These are phyloP conservation scores for Ceratina japonica DNA, from an alignment of 1,140 invertebrate species.

Conservation along the genomic window DNA sequence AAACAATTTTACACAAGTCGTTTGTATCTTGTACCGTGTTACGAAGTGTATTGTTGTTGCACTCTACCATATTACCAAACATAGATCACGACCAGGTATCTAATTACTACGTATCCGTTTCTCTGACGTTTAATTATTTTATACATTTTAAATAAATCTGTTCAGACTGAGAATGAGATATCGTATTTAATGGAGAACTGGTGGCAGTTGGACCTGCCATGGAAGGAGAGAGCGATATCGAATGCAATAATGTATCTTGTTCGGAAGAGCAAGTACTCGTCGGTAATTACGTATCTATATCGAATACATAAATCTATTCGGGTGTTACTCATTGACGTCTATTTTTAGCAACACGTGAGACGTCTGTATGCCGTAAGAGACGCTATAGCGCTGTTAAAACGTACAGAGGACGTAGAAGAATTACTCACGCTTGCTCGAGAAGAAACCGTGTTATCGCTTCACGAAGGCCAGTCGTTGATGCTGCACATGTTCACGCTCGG, in stretches of 20 bases:
- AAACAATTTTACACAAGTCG: constrained; percentile 37
- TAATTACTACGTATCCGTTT: background rate
- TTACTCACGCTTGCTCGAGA: constrained; percentile 50
- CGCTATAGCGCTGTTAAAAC: constrained; percentile 50
- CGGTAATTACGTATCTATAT: constrained; percentile 46
- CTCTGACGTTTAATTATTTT: background rate
- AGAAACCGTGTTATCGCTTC: constrained; percentile 46
- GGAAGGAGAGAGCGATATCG: constrained; percentile 49
- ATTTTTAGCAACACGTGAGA: constrained; percentile 57
- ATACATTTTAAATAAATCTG: constrained; percentile 7
- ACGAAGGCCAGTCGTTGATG: constrained; percentile 57
- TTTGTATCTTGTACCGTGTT: constrained; percentile 48
- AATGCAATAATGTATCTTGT: constrained; percentile 58
- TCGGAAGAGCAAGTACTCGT: constrained; percentile 45
- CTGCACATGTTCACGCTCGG: constrained; percentile 54
- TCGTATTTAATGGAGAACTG: constrained; percentile 59
- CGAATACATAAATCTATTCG: background rate
- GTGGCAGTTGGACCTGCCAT: constrained; percentile 52
- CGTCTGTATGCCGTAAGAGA: constrained; percentile 55
- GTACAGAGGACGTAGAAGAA: constrained; percentile 44
- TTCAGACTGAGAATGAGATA: constrained; percentile 53
- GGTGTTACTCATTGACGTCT: background rate
- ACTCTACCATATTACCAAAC: constrained; percentile 31
- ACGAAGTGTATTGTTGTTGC: constrained; percentile 39
- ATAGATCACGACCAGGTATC: constrained; percentile 35